phyloP scores from a whole-genome alignment of 2,888 invertebrate species.

The Drosophila imparisetae region DNA sequence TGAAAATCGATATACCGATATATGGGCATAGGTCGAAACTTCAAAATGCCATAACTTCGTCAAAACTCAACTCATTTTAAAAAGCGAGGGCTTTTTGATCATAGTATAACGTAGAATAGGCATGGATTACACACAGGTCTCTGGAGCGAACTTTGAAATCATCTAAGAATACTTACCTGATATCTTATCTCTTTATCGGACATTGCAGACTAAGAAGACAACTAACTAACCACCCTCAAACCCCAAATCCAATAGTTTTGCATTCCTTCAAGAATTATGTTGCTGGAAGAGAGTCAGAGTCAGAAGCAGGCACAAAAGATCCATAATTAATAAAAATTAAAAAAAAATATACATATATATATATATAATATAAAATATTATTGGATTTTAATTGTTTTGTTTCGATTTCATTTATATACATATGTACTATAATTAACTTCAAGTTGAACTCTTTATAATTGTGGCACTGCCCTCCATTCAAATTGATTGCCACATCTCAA shows the following conservation, averaged over 20 bases:
- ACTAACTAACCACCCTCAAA: background rate
- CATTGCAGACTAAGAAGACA: background rate
- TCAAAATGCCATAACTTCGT: too few species aligned
- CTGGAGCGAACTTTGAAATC: background rate
- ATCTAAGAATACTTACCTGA: fast-evolving
- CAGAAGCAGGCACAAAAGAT: background rate
- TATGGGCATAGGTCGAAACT: too few species aligned
- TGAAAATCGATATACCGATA: too few species aligned
- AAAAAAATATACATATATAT: too few species aligned
- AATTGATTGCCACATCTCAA: constrained; percentile 13
- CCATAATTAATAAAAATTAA: too few species aligned
- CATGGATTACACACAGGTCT: background rate
- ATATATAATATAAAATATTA: background rate
- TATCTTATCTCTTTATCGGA: background rate
- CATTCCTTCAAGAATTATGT: too few species aligned
- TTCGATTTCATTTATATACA: background rate
- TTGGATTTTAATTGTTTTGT: background rate
- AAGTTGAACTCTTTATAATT: background rate
- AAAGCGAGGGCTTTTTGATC: too few species aligned
- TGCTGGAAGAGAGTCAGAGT: too few species aligned
- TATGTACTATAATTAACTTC: background rate
- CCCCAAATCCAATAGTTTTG: too few species aligned
- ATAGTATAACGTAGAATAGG: fast-evolving
- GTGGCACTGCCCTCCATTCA: background rate
- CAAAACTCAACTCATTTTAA: too few species aligned